Evolutionary conservation across 2,797 vertebrate genomes (phyloP).

Genomic region (Brachyrhaphis roseni): DNA sequence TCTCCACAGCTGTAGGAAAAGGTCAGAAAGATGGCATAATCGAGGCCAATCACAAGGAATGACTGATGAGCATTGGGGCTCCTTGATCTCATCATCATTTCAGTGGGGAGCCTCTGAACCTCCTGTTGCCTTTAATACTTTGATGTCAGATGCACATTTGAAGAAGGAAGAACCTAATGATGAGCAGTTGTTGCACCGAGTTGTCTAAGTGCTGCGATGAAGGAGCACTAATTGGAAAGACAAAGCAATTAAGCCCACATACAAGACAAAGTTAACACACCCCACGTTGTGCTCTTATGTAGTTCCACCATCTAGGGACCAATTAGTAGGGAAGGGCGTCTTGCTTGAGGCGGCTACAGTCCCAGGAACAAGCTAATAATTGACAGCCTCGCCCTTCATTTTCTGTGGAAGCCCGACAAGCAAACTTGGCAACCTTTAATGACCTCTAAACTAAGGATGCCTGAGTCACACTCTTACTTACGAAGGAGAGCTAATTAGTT

Average conservation of each 20-base stretch:
- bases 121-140: not conserved
- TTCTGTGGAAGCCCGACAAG: not conserved
- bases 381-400: not conserved
- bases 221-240: not conserved
- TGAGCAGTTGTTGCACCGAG: not conserved
- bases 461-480: not conserved
- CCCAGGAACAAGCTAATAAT: not conserved
- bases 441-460: not conserved
- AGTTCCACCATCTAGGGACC: not conserved
- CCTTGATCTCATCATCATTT: not conserved
- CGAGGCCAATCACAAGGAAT: not conserved
- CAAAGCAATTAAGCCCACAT: slow-evolving; percentile 1
- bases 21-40: slow-evolving; percentile 1
- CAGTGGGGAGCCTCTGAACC: not conserved
- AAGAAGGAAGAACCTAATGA: not conserved
- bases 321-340: not conserved
- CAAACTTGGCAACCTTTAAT: not conserved
- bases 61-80: not conserved
- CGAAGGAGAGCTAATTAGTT: not conserved
- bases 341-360: slow-evolving; percentile 2
- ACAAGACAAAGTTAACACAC: slow-evolving; percentile 8
- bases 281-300: not conserved
- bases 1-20: not conserved
- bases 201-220: not conserved
- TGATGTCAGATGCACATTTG: not conserved